Conservation (phyloP, 2,113 vertebrate genomes). For the Psilopogon haemacephalus region DNA sequence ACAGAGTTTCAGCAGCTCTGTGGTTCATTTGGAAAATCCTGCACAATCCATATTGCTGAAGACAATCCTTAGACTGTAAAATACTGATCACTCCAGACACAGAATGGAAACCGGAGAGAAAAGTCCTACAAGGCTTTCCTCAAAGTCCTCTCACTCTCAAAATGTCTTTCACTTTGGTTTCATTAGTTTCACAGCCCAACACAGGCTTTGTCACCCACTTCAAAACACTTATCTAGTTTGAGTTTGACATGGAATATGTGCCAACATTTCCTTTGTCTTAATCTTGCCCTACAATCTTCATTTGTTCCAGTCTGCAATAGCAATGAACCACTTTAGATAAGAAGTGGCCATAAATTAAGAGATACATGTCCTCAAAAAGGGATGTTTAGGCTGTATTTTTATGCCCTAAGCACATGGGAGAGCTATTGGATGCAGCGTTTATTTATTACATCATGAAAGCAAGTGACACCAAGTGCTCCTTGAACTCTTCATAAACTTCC, state of each 20-base stretch:
- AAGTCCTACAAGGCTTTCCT: background rate
- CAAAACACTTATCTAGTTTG: background rate
- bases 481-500: constrained; percentile 1
- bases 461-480: background rate
- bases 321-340: background rate
- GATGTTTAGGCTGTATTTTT: background rate
- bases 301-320: background rate
- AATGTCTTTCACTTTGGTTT: background rate
- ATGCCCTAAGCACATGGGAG: background rate
- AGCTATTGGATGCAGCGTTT: background rate
- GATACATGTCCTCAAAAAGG: background rate
- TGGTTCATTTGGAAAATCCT: background rate
- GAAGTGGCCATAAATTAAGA: background rate
- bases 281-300: background rate
- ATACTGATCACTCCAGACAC: fast-evolving
- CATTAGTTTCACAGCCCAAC: background rate
- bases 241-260: background rate
- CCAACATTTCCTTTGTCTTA: background rate
- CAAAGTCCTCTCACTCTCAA: background rate
- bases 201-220: background rate
- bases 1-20: background rate
- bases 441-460: background rate
- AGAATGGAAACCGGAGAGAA: background rate
- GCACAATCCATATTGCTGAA: background rate
- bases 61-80: background rate